These are phyloP conservation scores for Zaprionus capensis DNA, from an alignment of 1,140 invertebrate genomes.

Conservation along the genomic window DNA sequence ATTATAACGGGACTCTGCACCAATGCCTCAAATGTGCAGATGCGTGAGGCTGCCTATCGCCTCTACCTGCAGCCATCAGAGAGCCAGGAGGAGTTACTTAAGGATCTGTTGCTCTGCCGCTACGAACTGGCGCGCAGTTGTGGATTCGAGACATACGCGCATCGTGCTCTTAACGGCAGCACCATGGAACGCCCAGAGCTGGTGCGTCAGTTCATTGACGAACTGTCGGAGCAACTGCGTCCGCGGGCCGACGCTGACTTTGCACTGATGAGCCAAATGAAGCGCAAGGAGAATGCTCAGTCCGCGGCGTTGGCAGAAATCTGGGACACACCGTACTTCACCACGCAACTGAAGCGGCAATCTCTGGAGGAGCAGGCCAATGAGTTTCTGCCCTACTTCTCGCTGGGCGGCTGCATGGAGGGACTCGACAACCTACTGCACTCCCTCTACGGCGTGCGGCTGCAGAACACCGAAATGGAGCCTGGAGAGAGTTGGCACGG, in stretches of 20 bases:
- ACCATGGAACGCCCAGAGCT: constrained; percentile 92
- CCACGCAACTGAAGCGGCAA: constrained; percentile 88
- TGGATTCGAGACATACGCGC: constrained; percentile 94
- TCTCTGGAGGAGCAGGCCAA: constrained; percentile 88
- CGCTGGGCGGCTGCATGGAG: constrained; percentile 97
- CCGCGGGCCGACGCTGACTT: constrained; percentile 89
- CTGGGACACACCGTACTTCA: constrained; percentile 95
- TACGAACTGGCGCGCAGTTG: constrained; percentile 92
- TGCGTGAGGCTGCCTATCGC: constrained; percentile 95
- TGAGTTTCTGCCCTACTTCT: constrained; percentile 95
- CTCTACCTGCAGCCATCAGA: constrained; percentile 92
- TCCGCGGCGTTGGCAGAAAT: constrained; percentile 86
- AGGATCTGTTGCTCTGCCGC: constrained; percentile 89
- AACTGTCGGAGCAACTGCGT: constrained; percentile 89
- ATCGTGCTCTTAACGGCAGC: constrained; percentile 94
- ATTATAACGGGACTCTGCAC: constrained; percentile 91
- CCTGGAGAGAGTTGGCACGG: constrained; percentile 93
- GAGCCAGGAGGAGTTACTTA: constrained; percentile 91
- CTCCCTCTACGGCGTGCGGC: constrained; percentile 91
- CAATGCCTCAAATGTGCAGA: constrained; percentile 91
- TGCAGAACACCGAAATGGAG: constrained; percentile 89
- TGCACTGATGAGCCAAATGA: constrained; percentile 90
- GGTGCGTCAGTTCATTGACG: constrained; percentile 92
- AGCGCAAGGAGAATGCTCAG: constrained; percentile 82
- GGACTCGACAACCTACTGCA: constrained; percentile 94